These are phyloP conservation scores for Nixonia krombeini DNA, from an alignment of 1,140 invertebrate species.

Conservation along the genomic window DNA sequence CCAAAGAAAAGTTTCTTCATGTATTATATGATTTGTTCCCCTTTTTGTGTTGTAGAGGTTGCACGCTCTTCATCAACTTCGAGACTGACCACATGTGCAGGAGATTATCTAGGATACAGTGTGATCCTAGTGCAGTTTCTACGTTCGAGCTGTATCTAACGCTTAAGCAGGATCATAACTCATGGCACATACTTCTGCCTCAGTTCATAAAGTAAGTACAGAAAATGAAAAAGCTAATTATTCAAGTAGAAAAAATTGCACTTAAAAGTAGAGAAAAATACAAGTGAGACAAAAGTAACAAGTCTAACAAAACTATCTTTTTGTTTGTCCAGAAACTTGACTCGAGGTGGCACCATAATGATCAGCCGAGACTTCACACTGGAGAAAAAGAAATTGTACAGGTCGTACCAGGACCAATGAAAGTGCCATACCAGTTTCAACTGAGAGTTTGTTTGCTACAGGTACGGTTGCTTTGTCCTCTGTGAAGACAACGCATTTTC, in stretches of 20 bases:
- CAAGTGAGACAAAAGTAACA: conserved; percentile 7
- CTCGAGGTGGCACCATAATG: conserved; percentile 85
- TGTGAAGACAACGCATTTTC: neutral
- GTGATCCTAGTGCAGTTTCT: conserved; percentile 85
- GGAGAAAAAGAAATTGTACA: conserved; percentile 89
- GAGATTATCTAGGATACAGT: conserved; percentile 79
- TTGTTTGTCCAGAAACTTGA: conserved; percentile 79
- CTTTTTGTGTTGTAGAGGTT: conserved; percentile 77
- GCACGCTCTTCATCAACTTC: conserved; percentile 83
- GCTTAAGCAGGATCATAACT: conserved; percentile 83
- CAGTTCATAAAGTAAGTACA: conserved; percentile 87
- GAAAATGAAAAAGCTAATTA: conserved; percentile 3
- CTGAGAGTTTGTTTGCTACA: neutral
- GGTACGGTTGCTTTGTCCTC: too few species aligned
- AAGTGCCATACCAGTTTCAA: conserved; percentile 18
- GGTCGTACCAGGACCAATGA: conserved; percentile 72
- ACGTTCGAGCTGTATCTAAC: conserved; percentile 90
- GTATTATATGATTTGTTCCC: neutral
- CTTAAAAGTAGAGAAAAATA: conserved; percentile 1
- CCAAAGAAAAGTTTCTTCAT: too few species aligned
- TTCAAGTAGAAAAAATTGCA: neutral
- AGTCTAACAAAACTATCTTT: conserved; percentile 1
- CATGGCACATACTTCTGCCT: conserved; percentile 86
- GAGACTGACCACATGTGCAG: conserved; percentile 76
- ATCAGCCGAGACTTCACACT: conserved; percentile 87